Conservation (phyloP, 1,140 invertebrate genomes). For the Trichoplusia ni region DNA sequence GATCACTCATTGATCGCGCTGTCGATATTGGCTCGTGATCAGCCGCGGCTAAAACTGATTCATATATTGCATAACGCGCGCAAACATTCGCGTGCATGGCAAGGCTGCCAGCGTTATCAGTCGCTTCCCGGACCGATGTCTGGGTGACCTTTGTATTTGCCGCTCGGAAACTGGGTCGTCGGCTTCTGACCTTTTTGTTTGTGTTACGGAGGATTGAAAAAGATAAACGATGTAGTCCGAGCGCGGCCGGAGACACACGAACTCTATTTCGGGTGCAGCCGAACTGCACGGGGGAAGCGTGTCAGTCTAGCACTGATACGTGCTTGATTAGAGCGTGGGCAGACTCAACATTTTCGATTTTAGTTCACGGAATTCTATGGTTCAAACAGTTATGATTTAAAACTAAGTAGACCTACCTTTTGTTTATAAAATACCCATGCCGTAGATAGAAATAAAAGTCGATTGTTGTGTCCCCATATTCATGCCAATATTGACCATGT, state of each 20-base stretch:
- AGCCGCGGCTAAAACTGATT: constrained; percentile 16
- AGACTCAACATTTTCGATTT: too few relatives aligned
- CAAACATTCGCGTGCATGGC: constrained; percentile 52
- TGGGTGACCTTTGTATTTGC: constrained; percentile 71
- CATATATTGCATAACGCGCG: constrained; percentile 54
- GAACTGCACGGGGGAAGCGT: constrained; percentile 15
- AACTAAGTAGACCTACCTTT: too few relatives aligned
- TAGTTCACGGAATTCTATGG: too few relatives aligned
- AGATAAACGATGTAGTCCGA: constrained; percentile 59
- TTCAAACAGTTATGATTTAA: too few relatives aligned
- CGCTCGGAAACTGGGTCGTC: constrained; percentile 71
- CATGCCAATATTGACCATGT: too few relatives aligned
- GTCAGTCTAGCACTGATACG: constrained; percentile 23
- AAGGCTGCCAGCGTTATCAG: constrained; percentile 67
- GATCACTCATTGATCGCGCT: constrained; percentile 23
- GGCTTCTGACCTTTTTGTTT: constrained; percentile 78
- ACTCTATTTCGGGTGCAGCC: constrained; percentile 58
- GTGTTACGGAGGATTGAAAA: constrained; percentile 60
- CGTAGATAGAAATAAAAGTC: too few relatives aligned
- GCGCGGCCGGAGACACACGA: constrained; percentile 43
- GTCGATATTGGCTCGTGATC: constrained; percentile 29
- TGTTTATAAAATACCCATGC: too few relatives aligned
- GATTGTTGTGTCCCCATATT: too few relatives aligned
- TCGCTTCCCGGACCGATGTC: constrained; percentile 68
- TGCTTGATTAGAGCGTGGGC: constrained; percentile 13